Percentiles rank a stretch among this genome's conserved stretches.
These are phyloP conservation scores for Tortrix viridana DNA, from an alignment of 2,888 invertebrate genomes.

Conservation along the genomic window DNA sequence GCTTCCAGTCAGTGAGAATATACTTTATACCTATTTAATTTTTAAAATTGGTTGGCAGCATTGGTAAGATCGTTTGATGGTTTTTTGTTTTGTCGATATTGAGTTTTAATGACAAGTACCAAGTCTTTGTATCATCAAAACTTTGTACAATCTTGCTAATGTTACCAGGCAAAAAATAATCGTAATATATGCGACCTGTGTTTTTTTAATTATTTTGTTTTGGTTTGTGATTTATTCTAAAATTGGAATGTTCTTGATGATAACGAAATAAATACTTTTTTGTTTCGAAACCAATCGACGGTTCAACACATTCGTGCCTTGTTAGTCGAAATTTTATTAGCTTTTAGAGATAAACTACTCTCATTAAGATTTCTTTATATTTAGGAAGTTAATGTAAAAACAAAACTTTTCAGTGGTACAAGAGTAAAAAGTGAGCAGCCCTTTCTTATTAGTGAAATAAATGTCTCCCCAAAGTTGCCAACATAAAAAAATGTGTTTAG, in stretches of 20 bases:
- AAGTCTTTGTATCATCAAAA: not conserved
- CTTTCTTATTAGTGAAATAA: slow-evolving; percentile 2
- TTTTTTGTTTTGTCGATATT: not conserved
- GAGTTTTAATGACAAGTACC: not conserved
- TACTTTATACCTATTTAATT: too few relatives aligned
- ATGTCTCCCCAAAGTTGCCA: slow-evolving; percentile 23
- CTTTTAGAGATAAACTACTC: slow-evolving; percentile 21
- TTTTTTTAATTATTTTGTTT: not conserved
- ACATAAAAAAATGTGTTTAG: slow-evolving; percentile 14
- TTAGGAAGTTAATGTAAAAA: not conserved
- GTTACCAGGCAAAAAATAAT: not conserved
- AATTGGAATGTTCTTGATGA: slow-evolving; percentile 14
- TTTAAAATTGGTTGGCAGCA: not conserved
- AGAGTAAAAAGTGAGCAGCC: slow-evolving; percentile 3
- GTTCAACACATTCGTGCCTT: slow-evolving; percentile 32
- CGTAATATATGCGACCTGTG: not conserved
- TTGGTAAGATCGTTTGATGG: not conserved
- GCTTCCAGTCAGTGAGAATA: slow-evolving; percentile 19
- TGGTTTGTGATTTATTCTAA: slow-evolving; percentile 3
- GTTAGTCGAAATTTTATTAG: slow-evolving; percentile 18
- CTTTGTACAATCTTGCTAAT: not conserved
- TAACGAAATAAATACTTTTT: not conserved
- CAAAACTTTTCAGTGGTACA: not conserved
- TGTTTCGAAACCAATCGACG: not conserved
- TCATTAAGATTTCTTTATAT: slow-evolving; percentile 12